Percentiles rank a stretch among this genome's conserved stretches.
These are phyloP conservation scores for Caracal caracal DNA, from an alignment of 2,113 vertebrate genomes.

Conservation along the genomic window DNA sequence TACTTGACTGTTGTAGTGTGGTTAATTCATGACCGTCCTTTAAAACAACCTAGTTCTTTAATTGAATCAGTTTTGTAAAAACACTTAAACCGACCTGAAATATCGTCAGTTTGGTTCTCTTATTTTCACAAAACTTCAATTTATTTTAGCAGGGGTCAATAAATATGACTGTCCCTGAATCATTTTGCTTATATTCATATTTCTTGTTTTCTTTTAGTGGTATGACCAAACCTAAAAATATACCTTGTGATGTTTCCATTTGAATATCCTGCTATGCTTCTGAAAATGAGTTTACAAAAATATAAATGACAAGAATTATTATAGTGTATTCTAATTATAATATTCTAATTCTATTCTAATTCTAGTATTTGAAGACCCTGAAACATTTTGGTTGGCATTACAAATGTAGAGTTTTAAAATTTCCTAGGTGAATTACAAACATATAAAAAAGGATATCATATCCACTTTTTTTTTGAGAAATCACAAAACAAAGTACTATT, in stretches of 20 bases:
- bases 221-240: not conserved
- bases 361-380: constrained; percentile 13
- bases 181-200: not conserved
- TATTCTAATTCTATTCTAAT: constrained; percentile 36
- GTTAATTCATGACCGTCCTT: not conserved
- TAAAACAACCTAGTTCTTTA: not conserved
- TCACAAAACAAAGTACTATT: not conserved
- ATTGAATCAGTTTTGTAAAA: constrained; percentile 15
- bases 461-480: constrained; percentile 24
- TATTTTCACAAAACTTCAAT: not conserved
- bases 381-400: constrained; percentile 66
- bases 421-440: not conserved
- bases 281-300: constrained; percentile 49
- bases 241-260: constrained; percentile 1
- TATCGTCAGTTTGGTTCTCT: not conserved
- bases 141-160: not conserved
- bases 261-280: constrained; percentile 44
- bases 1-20: not conserved
- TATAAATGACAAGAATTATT: constrained; percentile 51
- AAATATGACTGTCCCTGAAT: not conserved
- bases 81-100: not conserved
- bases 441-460: constrained; percentile 12
- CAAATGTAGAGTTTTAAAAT: constrained; percentile 44
- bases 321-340: constrained; percentile 33
- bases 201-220: not conserved